Conservation (phyloP, 2,888 invertebrate genomes). For the Pammene aurita region DNA sequence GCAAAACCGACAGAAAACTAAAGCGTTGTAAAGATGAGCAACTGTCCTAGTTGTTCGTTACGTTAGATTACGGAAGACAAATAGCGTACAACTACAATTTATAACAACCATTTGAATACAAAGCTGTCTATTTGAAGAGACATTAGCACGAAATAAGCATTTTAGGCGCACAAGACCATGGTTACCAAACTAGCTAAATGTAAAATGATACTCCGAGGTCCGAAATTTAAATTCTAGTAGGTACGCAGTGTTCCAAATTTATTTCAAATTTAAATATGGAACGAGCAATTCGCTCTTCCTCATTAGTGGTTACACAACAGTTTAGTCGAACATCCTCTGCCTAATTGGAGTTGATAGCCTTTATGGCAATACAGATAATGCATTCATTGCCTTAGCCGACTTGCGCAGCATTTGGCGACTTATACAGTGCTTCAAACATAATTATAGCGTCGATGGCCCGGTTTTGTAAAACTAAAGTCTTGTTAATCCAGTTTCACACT, state of each 20-base stretch:
- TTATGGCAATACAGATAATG: conserved; percentile 41
- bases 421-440: conserved; percentile 26
- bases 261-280: conserved; percentile 59
- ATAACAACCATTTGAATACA: conserved; percentile 31
- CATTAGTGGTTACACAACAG: conserved; percentile 72
- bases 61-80: conserved; percentile 19
- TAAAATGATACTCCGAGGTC: conserved; percentile 16
- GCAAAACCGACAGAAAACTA: no score
- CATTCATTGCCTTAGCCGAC: conserved; percentile 59
- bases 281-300: conserved; percentile 77
- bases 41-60: no score
- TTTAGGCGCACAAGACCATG: conserved; percentile 6
- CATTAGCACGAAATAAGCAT: conserved; percentile 22
- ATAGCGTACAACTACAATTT: conserved; percentile 21
- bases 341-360: conserved; percentile 42
- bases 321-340: conserved; percentile 71
- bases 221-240: conserved; percentile 38
- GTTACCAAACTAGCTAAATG: conserved; percentile 1
- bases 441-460: conserved; percentile 20
- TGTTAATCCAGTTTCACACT: conserved; percentile 26
- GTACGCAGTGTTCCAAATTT: conserved; percentile 49
- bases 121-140: conserved; percentile 25
- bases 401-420: conserved; percentile 47
- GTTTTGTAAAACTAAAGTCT: conserved; percentile 14
- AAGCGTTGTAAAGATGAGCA: no score